Percentiles rank a stretch among this genome's conserved stretches.
phyloP scores from a whole-genome alignment of 2,797 vertebrate genomes.

The Pipistrellus nathusii region DNA sequence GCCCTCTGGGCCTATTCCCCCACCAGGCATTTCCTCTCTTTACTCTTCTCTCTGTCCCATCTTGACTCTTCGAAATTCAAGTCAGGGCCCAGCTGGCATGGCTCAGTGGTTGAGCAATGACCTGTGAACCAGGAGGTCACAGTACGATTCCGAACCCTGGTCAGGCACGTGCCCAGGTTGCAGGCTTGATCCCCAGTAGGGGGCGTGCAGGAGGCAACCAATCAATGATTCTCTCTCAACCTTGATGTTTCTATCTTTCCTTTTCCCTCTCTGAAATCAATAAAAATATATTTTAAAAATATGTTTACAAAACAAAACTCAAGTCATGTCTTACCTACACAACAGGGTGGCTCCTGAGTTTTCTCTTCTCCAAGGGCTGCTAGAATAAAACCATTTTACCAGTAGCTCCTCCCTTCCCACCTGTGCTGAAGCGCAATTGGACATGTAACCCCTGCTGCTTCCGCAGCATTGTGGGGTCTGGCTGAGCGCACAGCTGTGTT shows the following conservation, averaged over 20 bases:
- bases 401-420: not conserved
- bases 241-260: too few relatives aligned
- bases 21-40: not conserved
- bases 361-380: not conserved
- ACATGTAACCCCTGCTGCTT: not conserved
- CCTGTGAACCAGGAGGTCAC: too few relatives aligned
- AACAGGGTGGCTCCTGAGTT: not conserved
- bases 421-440: not conserved
- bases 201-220: too few relatives aligned
- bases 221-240: too few relatives aligned
- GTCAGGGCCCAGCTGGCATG: too few relatives aligned
- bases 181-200: too few relatives aligned
- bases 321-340: not conserved
- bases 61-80: constrained; percentile 23
- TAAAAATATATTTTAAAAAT: not conserved
- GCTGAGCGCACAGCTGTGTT: not conserved
- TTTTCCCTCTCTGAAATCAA: too few relatives aligned
- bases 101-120: too few relatives aligned
- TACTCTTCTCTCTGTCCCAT: not conserved
- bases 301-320: not conserved
- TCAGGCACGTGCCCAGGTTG: too few relatives aligned
- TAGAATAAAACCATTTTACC: not conserved
- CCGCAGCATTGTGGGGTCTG: not conserved
- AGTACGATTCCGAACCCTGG: too few relatives aligned
- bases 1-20: not conserved